These are phyloP conservation scores for Orestias chungarensis DNA, from an alignment of 2,797 vertebrate species.

Conservation along the genomic window DNA sequence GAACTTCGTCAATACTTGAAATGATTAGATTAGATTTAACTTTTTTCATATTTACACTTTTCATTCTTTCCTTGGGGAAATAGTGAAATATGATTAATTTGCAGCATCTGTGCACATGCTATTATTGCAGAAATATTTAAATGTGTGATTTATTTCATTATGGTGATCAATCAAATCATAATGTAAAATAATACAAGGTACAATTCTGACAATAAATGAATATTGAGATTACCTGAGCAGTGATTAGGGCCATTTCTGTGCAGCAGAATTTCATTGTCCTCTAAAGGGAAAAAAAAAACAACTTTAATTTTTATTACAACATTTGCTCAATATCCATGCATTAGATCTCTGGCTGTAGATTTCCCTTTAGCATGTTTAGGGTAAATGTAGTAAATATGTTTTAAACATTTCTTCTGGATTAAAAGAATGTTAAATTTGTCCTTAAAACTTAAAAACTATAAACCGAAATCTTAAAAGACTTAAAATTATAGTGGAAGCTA, in stretches of 20 bases:
- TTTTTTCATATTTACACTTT: not conserved
- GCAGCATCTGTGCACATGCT: not conserved
- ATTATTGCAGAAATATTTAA: not conserved
- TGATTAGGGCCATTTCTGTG: constrained; percentile 39
- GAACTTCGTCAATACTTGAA: not conserved
- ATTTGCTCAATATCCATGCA: not conserved
- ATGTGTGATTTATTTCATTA: not conserved
- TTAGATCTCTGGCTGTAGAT: too few relatives aligned
- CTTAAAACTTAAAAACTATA: too few relatives aligned
- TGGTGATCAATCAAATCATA: too few relatives aligned
- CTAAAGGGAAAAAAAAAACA: constrained; percentile 36
- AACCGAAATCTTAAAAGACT: not conserved
- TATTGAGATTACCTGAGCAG: constrained; percentile 48
- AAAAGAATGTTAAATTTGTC: not conserved
- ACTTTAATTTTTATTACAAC: not conserved
- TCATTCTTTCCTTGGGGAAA: not conserved
- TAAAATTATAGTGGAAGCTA: not conserved
- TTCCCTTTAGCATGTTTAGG: too few relatives aligned
- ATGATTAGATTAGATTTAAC: not conserved
- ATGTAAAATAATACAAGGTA: not conserved
- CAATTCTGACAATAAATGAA: not conserved
- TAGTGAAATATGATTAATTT: not conserved
- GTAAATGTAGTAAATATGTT: too few relatives aligned
- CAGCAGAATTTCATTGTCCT: constrained; percentile 43
- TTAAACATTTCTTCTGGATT: not conserved